Base-by-base conservation (phyloP, 2,113 vertebrate species). In the Malurus cyaneus region DNA sequence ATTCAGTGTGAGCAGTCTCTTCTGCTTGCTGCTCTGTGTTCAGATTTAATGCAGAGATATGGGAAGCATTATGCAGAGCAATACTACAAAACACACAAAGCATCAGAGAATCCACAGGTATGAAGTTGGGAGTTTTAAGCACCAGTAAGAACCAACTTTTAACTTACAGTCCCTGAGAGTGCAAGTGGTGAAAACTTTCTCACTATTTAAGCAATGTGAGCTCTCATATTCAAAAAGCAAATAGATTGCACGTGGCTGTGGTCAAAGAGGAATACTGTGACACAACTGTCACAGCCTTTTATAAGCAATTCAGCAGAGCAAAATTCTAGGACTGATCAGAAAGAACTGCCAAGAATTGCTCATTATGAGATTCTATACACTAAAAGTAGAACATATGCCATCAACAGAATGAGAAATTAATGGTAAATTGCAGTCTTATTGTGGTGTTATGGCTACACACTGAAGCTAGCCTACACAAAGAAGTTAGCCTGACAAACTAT, bases 141-240 rank as follows among this genome's bases (percentile, higher is more conserved):
- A 3, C 4, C 3, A 70, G 3, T 19, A 80, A 74, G 29, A 72
- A 61, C 34, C 8, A 12, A 18, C 2, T 56, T 39, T 17, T 11
- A 34, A 60, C 2, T 42, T n/a, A 13, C 0, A 3, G 17, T 8
- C 19, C 26, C 31, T 4, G 2, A 42, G 17, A 81, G 12, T 69
- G 61, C 29, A 65, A 49, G 34, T 1, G 32, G 7, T 11, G 18
- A 74, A 9, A 54, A 49, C 14, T 66, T 85, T 50, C n/a, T 44
- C 7, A 28, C 11, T 61, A 18, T 32, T 67, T 61, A 57, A 70
- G 59, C 12, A 44, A 84, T 36, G 8, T 3, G 15, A 92, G 17
- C 14, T 52, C 26, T 67, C 26, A 18, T 34, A 50, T 23, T 69
- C 12, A 72, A 54, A 87, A 78, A 83, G 28, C 20, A 72, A 72